Evolutionary conservation across 64 coral and sea anemone species (phyloP).

Genomic region (Acropora yongei): DNA sequence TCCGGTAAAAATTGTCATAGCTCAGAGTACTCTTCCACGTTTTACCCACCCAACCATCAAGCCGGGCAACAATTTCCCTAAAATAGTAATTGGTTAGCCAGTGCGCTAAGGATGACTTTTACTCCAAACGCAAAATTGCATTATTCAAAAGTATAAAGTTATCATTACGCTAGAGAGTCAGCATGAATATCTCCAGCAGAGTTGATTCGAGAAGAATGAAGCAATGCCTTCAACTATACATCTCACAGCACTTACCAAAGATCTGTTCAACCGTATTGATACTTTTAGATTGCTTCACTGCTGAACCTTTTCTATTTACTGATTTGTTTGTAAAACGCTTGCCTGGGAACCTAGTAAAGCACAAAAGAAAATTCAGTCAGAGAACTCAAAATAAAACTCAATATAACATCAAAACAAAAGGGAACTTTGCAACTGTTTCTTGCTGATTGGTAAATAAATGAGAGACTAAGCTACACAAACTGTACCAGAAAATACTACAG

Average conservation of each 20-base stretch:
- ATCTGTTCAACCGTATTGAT: conserved; percentile 6
- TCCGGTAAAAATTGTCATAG: too few species aligned
- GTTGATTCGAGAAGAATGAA: not conserved
- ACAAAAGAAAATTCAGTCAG: not conserved
- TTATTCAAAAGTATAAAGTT: too few species aligned
- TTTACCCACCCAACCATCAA: too few species aligned
- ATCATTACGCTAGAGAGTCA: too few species aligned
- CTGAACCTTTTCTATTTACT: not conserved
- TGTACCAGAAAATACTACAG: not conserved
- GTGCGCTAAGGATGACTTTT: too few species aligned
- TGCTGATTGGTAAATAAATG: not conserved
- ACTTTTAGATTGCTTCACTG: not conserved
- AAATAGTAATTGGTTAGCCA: too few species aligned
- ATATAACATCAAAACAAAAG: too few species aligned
- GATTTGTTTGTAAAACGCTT: not conserved
- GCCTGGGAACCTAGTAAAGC: conserved; percentile 3
- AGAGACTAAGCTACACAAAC: not conserved
- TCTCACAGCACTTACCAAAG: not conserved
- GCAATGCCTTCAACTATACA: not conserved
- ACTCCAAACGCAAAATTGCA: too few species aligned
- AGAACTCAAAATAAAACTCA: too few species aligned
- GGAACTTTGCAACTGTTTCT: too few species aligned
- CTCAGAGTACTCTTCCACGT: too few species aligned
- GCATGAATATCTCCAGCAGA: not conserved
- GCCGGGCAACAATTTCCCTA: too few species aligned